Base-by-base conservation (phyloP, 1,140 invertebrate species). In the Daktulosphaira vitifoliae region DNA sequence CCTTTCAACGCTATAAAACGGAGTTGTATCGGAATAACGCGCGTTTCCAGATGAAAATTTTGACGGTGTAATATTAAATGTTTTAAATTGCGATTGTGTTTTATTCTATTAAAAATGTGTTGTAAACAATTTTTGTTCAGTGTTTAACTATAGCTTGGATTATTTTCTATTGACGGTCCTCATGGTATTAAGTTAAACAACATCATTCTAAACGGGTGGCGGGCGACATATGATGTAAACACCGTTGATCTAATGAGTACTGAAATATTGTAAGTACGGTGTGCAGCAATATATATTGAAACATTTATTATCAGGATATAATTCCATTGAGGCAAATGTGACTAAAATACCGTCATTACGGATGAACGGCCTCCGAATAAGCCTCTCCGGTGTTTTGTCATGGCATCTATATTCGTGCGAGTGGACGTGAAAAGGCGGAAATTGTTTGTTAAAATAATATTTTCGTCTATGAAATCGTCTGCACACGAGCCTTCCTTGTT, bases 381-480 rank as follows among this genome's bases (percentile, higher is more conserved):
- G 51, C 51, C 29, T 53, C 51, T 53, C 33, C 51, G 51, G 51
- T 53, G 29, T 53, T 53, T 38, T 53, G 51, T 53, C 53, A 44
- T 56, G 53, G 53, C 53, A 56, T 56, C 38, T 15, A 42, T 56
- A 56, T 56, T 56, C 38, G 15, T 44, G 25, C 38, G 39, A n/a
- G 38, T 22, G 29, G 16, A 53, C 18, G 29, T 56, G 42, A 42
- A 25, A 56, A 33, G 22, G 23, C 53, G n/a, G 9, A 42, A 56
- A 42, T 25, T 56, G 16, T 23, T 56, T 42, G 23, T 56, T 8
- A 25, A 16, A 25, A 26, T 56, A n/a, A 44, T 23, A 44, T 25
- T 56, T 56, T 56, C 23, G 53, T 56, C 38, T 44, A 56, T 44
- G 53, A 44, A 56, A 56, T 23, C 53, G 15, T 25, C 37, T 25